Evolutionary conservation across 2,888 invertebrate genomes (phyloP).

Genomic region (Aphidoletes aphidimyza): DNA sequence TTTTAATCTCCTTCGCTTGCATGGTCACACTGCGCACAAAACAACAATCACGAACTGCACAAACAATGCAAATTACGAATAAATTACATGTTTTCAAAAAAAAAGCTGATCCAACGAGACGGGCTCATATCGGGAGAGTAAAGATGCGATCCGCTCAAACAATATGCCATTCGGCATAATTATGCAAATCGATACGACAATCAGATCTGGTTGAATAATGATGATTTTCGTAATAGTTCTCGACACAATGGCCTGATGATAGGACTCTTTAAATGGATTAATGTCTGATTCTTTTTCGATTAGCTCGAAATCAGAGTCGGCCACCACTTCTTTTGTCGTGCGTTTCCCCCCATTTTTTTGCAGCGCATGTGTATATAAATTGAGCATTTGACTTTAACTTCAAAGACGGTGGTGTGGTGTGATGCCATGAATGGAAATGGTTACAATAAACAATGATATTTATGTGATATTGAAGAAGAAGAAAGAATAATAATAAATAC

Average conservation of each 20-base stretch:
- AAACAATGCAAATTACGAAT: constrained; percentile 36
- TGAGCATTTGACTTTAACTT: too few relatives aligned
- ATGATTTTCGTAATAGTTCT: constrained; percentile 37
- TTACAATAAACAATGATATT: not conserved
- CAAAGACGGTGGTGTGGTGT: too few relatives aligned
- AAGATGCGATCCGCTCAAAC: too few relatives aligned
- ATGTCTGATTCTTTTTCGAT: not conserved
- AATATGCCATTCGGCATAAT: constrained; percentile 10
- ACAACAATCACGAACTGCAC: not conserved
- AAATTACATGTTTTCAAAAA: not conserved
- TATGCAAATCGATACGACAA: constrained; percentile 15
- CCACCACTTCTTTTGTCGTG: not conserved
- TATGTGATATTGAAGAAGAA: not conserved
- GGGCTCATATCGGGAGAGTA: too few relatives aligned
- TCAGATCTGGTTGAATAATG: constrained; percentile 34
- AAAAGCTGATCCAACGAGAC: not conserved
- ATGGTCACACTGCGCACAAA: not conserved
- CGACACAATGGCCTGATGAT: not conserved
- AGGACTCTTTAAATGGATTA: constrained; percentile 41
- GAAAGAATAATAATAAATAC: too few relatives aligned
- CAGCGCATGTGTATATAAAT: too few relatives aligned
- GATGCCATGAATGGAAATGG: not conserved
- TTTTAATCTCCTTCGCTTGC: not conserved
- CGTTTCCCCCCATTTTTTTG: too few relatives aligned
- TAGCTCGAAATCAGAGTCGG: constrained; percentile 9